Evolutionary conservation across 2,113 vertebrate genomes (phyloP).

Genomic region (Chaetura pelagica): DNA sequence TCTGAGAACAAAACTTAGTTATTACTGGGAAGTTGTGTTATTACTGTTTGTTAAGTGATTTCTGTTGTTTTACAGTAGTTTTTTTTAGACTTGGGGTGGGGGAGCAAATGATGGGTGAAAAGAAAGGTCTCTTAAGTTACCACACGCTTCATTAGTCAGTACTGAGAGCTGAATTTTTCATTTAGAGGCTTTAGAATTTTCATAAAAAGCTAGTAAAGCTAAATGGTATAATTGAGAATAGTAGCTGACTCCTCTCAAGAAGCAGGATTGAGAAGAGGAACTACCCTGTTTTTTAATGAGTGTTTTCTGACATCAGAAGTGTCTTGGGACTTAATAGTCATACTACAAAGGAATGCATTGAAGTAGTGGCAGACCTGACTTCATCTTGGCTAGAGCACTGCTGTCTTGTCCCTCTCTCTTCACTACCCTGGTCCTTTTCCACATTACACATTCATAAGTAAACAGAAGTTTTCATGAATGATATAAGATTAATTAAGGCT

Average conservation of each 20-base stretch:
- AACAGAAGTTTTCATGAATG: not conserved
- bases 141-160: not conserved
- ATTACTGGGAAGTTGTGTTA: not conserved
- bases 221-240: not conserved
- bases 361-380: slow-evolving; percentile 31
- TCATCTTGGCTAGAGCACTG: not conserved
- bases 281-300: not conserved
- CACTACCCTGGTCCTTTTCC: not conserved
- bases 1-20: not conserved
- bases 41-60: not conserved
- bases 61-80: not conserved
- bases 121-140: not conserved
- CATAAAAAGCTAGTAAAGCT: not conserved
- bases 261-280: slow-evolving; percentile 27
- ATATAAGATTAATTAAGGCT: not conserved
- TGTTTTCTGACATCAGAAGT: not conserved
- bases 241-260: not conserved
- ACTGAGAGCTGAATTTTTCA: not conserved
- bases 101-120: not conserved
- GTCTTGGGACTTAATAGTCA: slow-evolving; percentile 7
- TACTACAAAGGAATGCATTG: not conserved
- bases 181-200: not conserved
- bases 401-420: not conserved
- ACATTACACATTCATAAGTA: not conserved
- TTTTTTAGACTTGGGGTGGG: not conserved